Evolutionary conservation across 2,113 vertebrate species (phyloP), one percentile per base, ranked within the genome.

Genomic region (Numenius arquata): DNA sequence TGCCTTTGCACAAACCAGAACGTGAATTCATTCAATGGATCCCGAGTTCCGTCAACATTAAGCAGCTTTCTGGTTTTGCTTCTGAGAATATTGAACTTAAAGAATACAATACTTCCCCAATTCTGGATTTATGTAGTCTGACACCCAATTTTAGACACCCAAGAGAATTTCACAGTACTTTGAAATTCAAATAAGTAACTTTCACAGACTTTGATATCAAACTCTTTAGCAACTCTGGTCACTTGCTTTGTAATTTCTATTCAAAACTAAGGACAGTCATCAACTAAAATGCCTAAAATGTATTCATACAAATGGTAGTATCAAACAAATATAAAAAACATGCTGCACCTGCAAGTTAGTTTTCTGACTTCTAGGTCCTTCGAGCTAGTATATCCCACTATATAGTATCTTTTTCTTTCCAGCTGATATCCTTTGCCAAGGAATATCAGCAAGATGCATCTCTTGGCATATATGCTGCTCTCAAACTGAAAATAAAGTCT

Each of bases 121-220:
- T 68, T 93, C 66, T 58, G 12, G 72, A 91, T 6, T 36, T 25
- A 74, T 58, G 45, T 0, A 77, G 59, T 53, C 67, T 66, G 50
- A 53, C 58, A 90, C 67, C 45, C 79, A 72, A 79, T 79, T 97
- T 92, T 89, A 89, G 74, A 78, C 84, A 87, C n/a, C 4, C 74
- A 66, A 26, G 53, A 93, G 77, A 94, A 93, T 85, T 82, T 76
- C 66, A 75, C 56, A 79, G 67, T 30, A 41, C 74, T 88, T 88
- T 7, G 3, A 65, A 93, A 92, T 83, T 76, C 30, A 93, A 70
- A 36, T 58, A 75, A 67, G 30, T 65, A 45, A 76, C 78, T 92
- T 84, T 23, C 80, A 89, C 38, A 78, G 74, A 88, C 55, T 43
- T 73, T 0, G 0, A 16, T 58, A 83, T 38, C n/a, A 66, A 85